Conservation (phyloP, 2,888 invertebrate species). For the Sphaerophoria taeniata region DNA sequence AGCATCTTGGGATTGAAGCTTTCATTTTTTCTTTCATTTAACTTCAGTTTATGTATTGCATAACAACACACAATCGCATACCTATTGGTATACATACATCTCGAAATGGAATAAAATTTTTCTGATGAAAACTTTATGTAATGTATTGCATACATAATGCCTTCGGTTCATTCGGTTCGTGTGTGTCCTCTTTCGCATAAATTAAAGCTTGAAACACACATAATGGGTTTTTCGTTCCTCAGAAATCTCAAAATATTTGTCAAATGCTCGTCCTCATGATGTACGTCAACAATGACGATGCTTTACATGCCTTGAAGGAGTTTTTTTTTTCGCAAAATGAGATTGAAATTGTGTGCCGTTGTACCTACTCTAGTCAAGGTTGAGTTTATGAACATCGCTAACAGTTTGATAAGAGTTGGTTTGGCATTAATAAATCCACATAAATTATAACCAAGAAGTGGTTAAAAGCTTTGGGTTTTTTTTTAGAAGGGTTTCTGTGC, state of each 20-base stretch:
- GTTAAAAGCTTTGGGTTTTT: slow-evolving; percentile 16
- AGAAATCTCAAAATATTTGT: slow-evolving; percentile 20
- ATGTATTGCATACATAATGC: slow-evolving; percentile 30
- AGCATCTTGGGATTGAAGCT: slow-evolving; percentile 29
- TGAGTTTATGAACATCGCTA: slow-evolving; percentile 11
- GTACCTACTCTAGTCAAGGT: slow-evolving; percentile 5
- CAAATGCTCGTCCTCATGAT: neutral
- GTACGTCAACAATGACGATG: neutral
- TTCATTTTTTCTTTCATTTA: slow-evolving; percentile 8
- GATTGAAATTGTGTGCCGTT: neutral
- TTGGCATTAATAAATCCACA: neutral
- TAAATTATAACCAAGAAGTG: slow-evolving; percentile 10
- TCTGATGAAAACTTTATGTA: slow-evolving; percentile 27
- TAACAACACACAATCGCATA: neutral
- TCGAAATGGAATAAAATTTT: neutral
- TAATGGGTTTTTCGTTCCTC: slow-evolving; percentile 17
- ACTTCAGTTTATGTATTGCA: neutral
- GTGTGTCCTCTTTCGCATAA: slow-evolving; percentile 33
- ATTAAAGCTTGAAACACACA: slow-evolving; percentile 18
- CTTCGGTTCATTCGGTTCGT: slow-evolving; percentile 17
- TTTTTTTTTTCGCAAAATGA: slow-evolving; percentile 4
- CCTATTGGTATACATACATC: neutral
- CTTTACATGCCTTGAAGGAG: slow-evolving; percentile 16
- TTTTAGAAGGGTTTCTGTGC: neutral
- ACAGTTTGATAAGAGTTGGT: slow-evolving; percentile 5